These are phyloP conservation scores for Rotaria macrura DNA, from an alignment of 2,888 invertebrate genomes.

Conservation along the genomic window DNA sequence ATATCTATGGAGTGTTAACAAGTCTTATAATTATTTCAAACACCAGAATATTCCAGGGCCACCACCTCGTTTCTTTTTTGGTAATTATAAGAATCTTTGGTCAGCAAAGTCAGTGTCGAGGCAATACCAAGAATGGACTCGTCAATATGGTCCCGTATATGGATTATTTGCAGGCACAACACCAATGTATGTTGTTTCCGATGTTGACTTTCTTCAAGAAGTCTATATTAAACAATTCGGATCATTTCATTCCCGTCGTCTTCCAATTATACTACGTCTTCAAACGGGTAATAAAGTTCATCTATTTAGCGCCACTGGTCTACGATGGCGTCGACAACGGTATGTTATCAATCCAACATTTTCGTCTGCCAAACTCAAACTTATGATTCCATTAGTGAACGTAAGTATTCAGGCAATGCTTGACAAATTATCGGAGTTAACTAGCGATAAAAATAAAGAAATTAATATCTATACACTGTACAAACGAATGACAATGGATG, in stretches of 20 bases:
- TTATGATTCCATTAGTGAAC: not conserved
- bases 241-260: not conserved
- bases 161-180: not conserved
- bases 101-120: not conserved
- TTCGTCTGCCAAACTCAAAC: not conserved
- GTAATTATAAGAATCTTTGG: not conserved
- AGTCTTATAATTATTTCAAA: not conserved
- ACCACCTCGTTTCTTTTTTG: not conserved
- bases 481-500: not conserved
- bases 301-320: not conserved
- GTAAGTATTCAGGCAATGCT: not conserved
- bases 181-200: not conserved
- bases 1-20: not conserved
- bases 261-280: not conserved
- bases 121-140: not conserved
- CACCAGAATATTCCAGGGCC: not conserved
- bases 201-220: slow-evolving; percentile 6
- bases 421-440: not conserved
- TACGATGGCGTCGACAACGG: not conserved
- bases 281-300: not conserved
- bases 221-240: slow-evolving; percentile 10
- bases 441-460: not conserved
- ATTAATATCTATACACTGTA: not conserved
- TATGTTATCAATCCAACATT: not conserved
- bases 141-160: not conserved